Evolutionary conservation across 2,113 vertebrate genomes (phyloP).

Genomic region (Sylvilagus bachmani): DNA sequence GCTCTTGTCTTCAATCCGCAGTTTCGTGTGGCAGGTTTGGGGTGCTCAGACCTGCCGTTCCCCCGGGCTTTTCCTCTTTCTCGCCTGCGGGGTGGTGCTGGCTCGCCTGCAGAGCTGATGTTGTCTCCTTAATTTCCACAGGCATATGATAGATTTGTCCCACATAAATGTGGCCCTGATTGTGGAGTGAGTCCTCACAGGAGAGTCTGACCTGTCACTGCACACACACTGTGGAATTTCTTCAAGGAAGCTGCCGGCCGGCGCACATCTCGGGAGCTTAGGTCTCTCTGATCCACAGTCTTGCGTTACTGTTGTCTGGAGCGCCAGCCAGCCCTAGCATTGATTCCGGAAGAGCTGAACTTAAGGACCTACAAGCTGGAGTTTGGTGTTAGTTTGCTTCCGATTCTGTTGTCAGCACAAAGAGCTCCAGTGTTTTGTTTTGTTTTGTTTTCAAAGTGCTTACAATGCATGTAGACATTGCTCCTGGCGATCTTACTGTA

Average conservation of each 20-base stretch:
- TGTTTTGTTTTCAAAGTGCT: conserved; percentile 80
- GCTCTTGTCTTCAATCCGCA: neutral
- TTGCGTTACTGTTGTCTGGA: conserved; percentile 69
- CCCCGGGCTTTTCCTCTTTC: rapidly evolving
- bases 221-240: conserved; percentile 74
- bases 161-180: conserved; percentile 98
- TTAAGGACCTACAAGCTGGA: conserved; percentile 73
- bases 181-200: conserved; percentile 91
- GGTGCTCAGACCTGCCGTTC: rapidly evolving
- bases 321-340: conserved; percentile 47
- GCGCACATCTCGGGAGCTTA: conserved; percentile 43
- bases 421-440: conserved; percentile 77
- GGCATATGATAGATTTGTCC: conserved; percentile 99
- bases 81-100: too few relatives aligned
- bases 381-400: conserved; percentile 75
- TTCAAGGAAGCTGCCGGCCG: conserved; percentile 38
- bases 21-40: rapidly evolving
- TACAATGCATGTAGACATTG: conserved; percentile 84
- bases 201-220: conserved; percentile 44
- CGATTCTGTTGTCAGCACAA: conserved; percentile 75
- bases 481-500: conserved; percentile 80
- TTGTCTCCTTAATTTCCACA: conserved; percentile 83
- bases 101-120: too few relatives aligned
- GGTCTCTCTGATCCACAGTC: conserved; percentile 54
- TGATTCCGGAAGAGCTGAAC: conserved; percentile 76